Percentiles rank a stretch among this genome's conserved stretches.
Conservation (phyloP, 2,888 invertebrate species). For the Heliconius ethilla region DNA sequence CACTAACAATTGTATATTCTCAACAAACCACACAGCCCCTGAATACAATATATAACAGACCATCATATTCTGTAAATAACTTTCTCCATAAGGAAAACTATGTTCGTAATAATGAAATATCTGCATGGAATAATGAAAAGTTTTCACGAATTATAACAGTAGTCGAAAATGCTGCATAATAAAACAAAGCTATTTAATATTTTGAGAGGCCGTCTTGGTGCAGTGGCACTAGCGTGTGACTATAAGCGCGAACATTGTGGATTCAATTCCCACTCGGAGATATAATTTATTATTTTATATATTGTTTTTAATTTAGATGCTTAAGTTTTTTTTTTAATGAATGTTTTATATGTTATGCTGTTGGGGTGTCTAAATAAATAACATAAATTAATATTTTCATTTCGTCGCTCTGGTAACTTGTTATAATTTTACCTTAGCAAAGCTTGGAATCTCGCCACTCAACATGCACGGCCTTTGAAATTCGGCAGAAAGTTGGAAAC, state of each 20-base stretch:
- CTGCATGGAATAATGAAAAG: slow-evolving; percentile 2
- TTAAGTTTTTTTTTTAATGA: too few relatives aligned
- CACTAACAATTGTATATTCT: background rate
- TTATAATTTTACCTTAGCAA: too few relatives aligned
- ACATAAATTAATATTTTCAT: too few relatives aligned
- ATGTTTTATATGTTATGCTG: too few relatives aligned
- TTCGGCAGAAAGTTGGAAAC: too few relatives aligned
- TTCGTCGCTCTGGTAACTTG: too few relatives aligned
- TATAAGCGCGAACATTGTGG: too few relatives aligned
- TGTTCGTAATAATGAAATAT: background rate
- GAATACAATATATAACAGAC: slow-evolving; percentile 7
- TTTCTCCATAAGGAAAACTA: slow-evolving; percentile 6
- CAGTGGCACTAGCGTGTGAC: too few relatives aligned
- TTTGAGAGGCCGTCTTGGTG: background rate
- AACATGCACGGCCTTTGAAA: too few relatives aligned
- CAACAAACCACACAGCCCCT: background rate
- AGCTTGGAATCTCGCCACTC: too few relatives aligned
- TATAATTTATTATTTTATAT: background rate
- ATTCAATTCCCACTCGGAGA: background rate
- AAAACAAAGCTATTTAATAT: background rate
- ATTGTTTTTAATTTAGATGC: too few relatives aligned
- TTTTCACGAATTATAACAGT: background rate
- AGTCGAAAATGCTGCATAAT: background rate
- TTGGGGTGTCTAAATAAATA: too few relatives aligned
- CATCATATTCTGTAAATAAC: background rate